Conservation (phyloP, 2,113 vertebrate genomes). For the Corapipo altera region DNA sequence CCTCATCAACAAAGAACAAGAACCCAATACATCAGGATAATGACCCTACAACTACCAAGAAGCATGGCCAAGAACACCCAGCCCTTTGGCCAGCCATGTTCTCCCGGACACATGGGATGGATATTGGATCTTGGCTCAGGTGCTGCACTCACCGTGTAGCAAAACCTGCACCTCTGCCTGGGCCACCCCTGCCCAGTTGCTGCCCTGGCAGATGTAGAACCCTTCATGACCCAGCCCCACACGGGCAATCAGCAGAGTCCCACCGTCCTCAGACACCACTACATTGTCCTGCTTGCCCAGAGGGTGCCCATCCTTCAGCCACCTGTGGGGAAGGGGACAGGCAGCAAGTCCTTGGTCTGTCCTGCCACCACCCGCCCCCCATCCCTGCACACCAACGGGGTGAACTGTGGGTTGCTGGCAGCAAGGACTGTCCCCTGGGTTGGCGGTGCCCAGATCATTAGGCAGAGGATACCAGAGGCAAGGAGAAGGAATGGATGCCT, state of each 20-base stretch:
- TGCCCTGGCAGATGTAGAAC: conserved; percentile 72
- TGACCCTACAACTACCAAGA: neutral
- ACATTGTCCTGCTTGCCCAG: neutral
- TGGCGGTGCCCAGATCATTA: neutral
- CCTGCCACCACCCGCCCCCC: neutral
- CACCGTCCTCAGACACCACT: neutral
- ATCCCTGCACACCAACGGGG: neutral
- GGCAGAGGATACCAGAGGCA: neutral
- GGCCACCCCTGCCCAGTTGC: conserved; percentile 55
- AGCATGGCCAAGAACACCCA: neutral
- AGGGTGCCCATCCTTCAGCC: conserved; percentile 65
- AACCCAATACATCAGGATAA: neutral
- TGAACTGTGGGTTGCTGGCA: neutral
- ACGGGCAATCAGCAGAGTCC: neutral
- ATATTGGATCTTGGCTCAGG: accelerated
- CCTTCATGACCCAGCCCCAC: conserved; percentile 49
- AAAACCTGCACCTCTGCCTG: conserved; percentile 65
- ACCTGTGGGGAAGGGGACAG: conserved; percentile 1
- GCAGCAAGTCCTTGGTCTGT: neutral
- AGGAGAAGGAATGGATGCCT: neutral
- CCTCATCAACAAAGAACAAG: neutral
- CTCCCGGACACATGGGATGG: accelerated
- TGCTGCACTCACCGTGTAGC: conserved; percentile 62
- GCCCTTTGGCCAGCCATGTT: accelerated
- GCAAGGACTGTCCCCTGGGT: neutral